Base-by-base conservation (phyloP, 2,113 vertebrate species). In the Pteronura brasiliensis region DNA sequence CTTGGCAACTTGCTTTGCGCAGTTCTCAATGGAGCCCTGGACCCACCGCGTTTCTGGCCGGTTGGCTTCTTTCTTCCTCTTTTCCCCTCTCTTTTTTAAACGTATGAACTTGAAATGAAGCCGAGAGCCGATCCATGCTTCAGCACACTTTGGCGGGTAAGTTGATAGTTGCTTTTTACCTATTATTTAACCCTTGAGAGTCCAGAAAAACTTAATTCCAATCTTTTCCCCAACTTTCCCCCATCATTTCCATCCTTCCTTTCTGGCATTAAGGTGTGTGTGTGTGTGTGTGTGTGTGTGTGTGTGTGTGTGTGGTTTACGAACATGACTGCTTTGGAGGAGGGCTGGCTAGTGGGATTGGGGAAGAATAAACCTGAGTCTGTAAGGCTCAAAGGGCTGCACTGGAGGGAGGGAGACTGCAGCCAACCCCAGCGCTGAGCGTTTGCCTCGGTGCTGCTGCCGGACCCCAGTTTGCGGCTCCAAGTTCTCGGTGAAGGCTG, bases 91-190 rank as follows among this genome's bases (percentile, higher is more conserved):
- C 93, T 76, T 2, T 74, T 97, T 79, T 87, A 11, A 72, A 76
- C 87, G 96, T 84, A 52, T 67, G 98, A 98, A 98, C 93, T 96
- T 87, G 95, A 90, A 90, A 93, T 49, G 97, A 83, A 96, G 98
- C 94, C 67, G 97, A 97, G 88, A 96, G 92, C 93, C 87, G 97
- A 97, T 34, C 85, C 29, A 92, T 93, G 83, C 97, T 88, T 81
- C 90, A 27, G 98, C 96, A 10, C 79, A 98, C 98, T 98, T 97
- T 63, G 96, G 90, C 95, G 96, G 98, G 99, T 99, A 98, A 99
- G 99, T 99, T 95, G 67, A 83, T 88, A 49, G 61, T 76, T 84
- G 59, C 31, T n/a, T 67, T 67, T 85, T 4, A 47, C 77, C 80
- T 93, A 31, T 59, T 34, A 3, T 25, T 92, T 97, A 97, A 97